Percentiles rank a stretch among this genome's conserved stretches.
Conservation (phyloP, 2,888 invertebrate genomes). For the Seladonia tumulorum region DNA sequence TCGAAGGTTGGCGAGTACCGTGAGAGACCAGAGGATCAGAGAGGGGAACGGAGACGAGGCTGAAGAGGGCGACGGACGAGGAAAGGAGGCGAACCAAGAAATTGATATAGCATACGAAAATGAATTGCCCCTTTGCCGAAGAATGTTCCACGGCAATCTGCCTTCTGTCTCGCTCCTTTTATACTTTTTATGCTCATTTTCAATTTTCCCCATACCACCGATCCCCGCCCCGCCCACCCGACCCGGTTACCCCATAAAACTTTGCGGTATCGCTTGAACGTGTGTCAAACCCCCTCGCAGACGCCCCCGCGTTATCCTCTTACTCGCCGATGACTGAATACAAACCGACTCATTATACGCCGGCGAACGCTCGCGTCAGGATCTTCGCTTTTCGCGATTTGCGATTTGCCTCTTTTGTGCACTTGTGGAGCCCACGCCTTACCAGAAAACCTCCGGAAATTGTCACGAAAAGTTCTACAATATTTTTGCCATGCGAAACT, state of each 20-base stretch:
- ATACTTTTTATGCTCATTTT: conserved; percentile 83
- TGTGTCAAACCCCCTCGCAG: conserved; percentile 53
- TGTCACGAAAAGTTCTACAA: not conserved
- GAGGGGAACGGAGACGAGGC: conserved; percentile 54
- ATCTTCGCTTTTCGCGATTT: not conserved
- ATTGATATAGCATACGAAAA: conserved; percentile 84
- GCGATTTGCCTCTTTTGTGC: not conserved
- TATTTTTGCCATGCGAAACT: not conserved
- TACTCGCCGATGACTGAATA: conserved; percentile 77
- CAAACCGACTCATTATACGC: conserved; percentile 74
- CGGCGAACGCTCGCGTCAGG: not conserved
- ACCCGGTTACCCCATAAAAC: conserved; percentile 78
- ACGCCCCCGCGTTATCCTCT: conserved; percentile 56
- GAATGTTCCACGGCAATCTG: conserved; percentile 84
- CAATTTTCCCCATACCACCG: conserved; percentile 78
- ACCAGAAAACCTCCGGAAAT: not conserved
- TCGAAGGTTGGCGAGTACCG: conserved; percentile 72
- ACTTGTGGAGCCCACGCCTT: not conserved
- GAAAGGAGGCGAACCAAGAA: conserved; percentile 82
- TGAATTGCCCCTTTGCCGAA: conserved; percentile 83
- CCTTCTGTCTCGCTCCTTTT: conserved; percentile 80
- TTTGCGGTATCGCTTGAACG: conserved; percentile 80
- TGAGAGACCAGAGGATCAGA: conserved; percentile 47
- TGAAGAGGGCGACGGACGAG: conserved; percentile 61
- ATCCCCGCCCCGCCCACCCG: conserved; percentile 54